Conservation (phyloP, 2,113 vertebrate species). For the Oreochromis niloticus region DNA sequence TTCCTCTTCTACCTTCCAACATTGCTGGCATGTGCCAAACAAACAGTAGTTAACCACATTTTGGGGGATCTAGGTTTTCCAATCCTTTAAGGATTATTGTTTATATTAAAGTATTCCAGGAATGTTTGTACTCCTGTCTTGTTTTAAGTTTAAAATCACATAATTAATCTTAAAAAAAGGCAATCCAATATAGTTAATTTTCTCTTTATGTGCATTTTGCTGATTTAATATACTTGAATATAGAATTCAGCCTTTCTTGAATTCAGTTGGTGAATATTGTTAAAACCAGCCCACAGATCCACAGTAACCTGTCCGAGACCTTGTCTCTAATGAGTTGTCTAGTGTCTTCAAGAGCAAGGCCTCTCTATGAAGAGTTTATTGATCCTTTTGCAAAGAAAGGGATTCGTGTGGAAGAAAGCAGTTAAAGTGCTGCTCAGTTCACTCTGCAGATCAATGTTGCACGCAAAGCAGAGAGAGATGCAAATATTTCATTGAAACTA, state of each 20-base stretch:
- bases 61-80: neutral
- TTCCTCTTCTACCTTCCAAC: neutral
- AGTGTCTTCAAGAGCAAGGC: neutral
- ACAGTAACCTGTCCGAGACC: neutral
- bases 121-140: neutral
- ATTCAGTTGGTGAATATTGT: neutral
- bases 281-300: neutral
- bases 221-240: neutral
- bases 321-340: neutral
- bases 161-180: neutral
- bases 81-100: neutral
- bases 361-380: slow-evolving; percentile 12
- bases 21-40: neutral
- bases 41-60: neutral
- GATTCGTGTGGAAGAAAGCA: neutral
- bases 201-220: neutral
- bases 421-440: slow-evolving; percentile 17
- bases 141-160: neutral
- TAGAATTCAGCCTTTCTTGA: neutral
- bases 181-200: neutral
- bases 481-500: slow-evolving; percentile 30
- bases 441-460: slow-evolving; percentile 40
- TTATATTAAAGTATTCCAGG: neutral
- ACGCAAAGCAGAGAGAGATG: neutral
- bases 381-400: slow-evolving; percentile 28